Base-by-base conservation (phyloP, 1,140 invertebrate genomes). In the Papilio machaon region DNA sequence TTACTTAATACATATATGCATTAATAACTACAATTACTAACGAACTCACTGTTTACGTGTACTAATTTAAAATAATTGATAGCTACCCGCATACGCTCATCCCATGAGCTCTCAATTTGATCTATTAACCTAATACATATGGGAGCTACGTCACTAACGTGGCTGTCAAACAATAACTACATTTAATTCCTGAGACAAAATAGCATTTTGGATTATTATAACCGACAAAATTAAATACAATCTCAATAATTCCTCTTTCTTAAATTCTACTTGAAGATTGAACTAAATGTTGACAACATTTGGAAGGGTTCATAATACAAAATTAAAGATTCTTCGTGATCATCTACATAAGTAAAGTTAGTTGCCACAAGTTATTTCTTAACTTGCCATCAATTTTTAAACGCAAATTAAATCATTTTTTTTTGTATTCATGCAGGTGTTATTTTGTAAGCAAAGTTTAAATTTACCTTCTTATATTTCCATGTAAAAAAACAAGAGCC, bases 51-150 rank as follows among this genome's bases (percentile, higher is more conserved):
- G 60, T 64, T 64, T 64, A 64, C 60, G 23, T 64, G 60, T 30
- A 64, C 64, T 30, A 30, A 67, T 67, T 67, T 67, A 67, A 35
- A 67, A 67, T 67, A 67, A 67, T 67, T 67, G 58, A 64, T 64
- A 67, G 23, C 10, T 67, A 67, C 64, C 64, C 64, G 64, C 64
- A 67, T 67, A 67, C 64, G 30, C 30, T 67, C 64, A 64, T 64
- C 58, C 58, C 30, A 67, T 67, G 64, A 35, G 64, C 35, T 30
- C n/a, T 30, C 30, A 67, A 67, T 67, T 67, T 67, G 23, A 67
- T 67, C 64, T 67, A 30, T 67, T 67, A 67, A 67, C 64, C 64
- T 11, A 3, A 35, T 67, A 35, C 23, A 30, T 67, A 30, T 67
- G 64, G 64, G 64, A 30, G 30, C 10, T 67, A 67, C 64, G 11